Base-by-base conservation (phyloP, 2,888 invertebrate genomes). In the Exocentrus adspersus region DNA sequence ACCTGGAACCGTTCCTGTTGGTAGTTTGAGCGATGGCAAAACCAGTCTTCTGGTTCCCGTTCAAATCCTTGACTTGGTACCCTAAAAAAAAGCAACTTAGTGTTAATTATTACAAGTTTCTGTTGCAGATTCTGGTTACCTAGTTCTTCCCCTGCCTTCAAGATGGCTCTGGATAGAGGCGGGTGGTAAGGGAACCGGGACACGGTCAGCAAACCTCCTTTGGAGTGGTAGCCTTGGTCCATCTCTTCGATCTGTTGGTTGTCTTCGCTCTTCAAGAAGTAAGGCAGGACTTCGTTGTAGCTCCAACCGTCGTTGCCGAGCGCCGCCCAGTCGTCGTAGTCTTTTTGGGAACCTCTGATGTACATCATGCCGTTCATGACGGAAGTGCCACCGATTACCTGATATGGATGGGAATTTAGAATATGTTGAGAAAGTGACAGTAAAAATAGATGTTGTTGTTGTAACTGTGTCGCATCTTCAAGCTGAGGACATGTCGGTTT, bases 361-460 rank as follows among this genome's bases (percentile, higher is more conserved):
- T 97, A 97, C 89, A 93, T 95, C 97, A 97, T 97, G 17, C 97
- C 97, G 82, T 97, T 97, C 85, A 97, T 88, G 0, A 94, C 94
- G 12, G 95, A 95, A 0, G 95, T 95, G 0, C 97, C 97, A 4
- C 97, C 97, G 7, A 95, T 83, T 0, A 94, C 93, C 91, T 91
- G 9, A 7, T n/a, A n/a, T n/a, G n/a, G n/a, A n/a, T n/a, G n/a
- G n/a, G n/a, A n/a, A n/a, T n/a, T n/a, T n/a, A n/a, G n/a, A n/a
- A n/a, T n/a, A n/a, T n/a, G n/a, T n/a, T n/a, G n/a, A n/a, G n/a
- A n/a, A n/a, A 30, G n/a, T 37, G 37, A 37, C 5, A 12, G 37
- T 12, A 12, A 37, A 14, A 37, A 14, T 2, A n/a, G 4, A 12
- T 2, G 12, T 2, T 14, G 6, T 3, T 37, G n/a, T 9, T 14